Conservation (phyloP, 2,113 vertebrate species). For the Ceratotherium simum region DNA sequence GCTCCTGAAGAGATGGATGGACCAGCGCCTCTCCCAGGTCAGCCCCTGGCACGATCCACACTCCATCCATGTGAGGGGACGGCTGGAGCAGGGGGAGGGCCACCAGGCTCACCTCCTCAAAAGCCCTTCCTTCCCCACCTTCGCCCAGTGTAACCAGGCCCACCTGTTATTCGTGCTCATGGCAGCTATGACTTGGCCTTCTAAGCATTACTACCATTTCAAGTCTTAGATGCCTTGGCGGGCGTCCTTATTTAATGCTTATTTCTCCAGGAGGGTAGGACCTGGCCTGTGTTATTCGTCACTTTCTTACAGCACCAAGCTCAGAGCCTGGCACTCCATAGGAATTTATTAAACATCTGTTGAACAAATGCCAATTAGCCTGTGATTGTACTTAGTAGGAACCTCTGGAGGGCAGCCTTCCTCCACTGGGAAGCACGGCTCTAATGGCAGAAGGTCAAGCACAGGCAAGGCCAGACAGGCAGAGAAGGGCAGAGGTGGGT, state of each 20-base stretch:
- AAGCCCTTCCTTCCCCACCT: fast-evolving
- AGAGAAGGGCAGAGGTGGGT: not conserved
- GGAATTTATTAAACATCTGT: not conserved
- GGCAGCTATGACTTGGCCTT: not conserved
- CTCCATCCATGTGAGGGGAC: fast-evolving
- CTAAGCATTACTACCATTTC: not conserved
- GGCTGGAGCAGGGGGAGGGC: not conserved
- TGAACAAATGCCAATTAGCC: not conserved
- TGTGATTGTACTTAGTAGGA: not conserved
- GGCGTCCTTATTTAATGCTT: not conserved
- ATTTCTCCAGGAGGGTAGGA: not conserved
- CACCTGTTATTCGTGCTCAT: not conserved
- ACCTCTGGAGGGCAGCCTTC: not conserved
- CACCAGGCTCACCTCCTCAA: not conserved
- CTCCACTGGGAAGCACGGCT: not conserved
- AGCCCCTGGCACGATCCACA: not conserved
- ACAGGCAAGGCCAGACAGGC: fast-evolving
- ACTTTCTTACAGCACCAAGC: not conserved
- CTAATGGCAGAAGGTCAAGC: not conserved
- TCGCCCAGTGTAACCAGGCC: no score
- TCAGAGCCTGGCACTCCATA: not conserved
- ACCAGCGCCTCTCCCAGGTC: fast-evolving
- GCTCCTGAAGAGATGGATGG: not conserved
- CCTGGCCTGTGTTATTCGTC: not conserved
- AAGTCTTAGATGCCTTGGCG: not conserved